Evolutionary conservation across 2,888 invertebrate genomes (phyloP).

Genomic region (Hyposoter dolosus): DNA sequence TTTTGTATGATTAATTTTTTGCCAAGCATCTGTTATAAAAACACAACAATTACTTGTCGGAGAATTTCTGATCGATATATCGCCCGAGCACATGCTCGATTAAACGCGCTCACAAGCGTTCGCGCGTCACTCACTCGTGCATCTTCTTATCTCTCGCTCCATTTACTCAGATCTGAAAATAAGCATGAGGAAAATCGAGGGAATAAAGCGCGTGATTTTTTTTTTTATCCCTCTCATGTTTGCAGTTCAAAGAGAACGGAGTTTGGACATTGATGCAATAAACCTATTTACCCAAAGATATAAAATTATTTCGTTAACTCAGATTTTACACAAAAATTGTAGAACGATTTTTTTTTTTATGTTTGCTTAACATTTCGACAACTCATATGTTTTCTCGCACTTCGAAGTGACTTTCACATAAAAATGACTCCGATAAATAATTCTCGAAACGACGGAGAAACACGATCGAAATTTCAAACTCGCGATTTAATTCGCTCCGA

Average conservation of each 20-base stretch:
- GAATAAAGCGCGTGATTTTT: conserved; percentile 5
- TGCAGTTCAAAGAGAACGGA: conserved; percentile 9
- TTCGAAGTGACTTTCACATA: background rate
- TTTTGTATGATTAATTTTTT: background rate
- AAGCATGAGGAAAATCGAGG: conserved; percentile 14
- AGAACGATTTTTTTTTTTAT: background rate
- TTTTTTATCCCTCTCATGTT: conserved; percentile 26
- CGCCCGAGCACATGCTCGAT: conserved; percentile 20
- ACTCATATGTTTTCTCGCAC: background rate
- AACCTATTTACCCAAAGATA: background rate
- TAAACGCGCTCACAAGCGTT: conserved; percentile 19
- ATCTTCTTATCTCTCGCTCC: conserved; percentile 59
- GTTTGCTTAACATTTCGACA: background rate
- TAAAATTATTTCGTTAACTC: background rate
- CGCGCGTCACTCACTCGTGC: conserved; percentile 38
- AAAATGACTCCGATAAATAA: background rate
- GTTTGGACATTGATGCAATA: background rate
- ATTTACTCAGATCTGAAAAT: conserved; percentile 50
- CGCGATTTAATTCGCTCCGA: conserved; percentile 14
- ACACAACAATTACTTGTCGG: background rate
- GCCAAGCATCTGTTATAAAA: background rate
- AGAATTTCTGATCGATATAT: background rate
- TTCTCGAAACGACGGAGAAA: conserved; percentile 18
- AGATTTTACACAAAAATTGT: background rate
- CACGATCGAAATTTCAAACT: conserved; percentile 40